Percentiles rank a stretch among this genome's conserved stretches.
These are phyloP conservation scores for Hedya salicella DNA, from an alignment of 2,888 invertebrate genomes.

Conservation along the genomic window DNA sequence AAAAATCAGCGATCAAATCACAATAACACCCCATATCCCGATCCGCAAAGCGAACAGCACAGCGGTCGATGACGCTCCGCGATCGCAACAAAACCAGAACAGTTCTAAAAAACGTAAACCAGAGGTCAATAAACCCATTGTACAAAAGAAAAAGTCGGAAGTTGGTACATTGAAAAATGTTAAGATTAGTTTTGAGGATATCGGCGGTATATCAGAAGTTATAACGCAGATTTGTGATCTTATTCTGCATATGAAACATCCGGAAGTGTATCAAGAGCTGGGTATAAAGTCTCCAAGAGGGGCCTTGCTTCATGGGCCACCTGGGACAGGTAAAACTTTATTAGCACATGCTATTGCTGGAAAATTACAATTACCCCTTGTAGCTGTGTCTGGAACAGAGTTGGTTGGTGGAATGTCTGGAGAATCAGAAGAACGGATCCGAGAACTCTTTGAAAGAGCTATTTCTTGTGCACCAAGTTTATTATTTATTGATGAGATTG, in stretches of 20 bases:
- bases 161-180: constrained; percentile 69
- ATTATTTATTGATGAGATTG: constrained; percentile 98
- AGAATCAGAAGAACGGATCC: constrained; percentile 96
- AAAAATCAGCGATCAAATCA: constrained; percentile 81
- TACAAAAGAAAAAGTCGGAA: constrained; percentile 68
- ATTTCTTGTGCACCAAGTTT: constrained; percentile 90
- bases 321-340: constrained; percentile 96
- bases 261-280: constrained; percentile 93
- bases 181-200: constrained; percentile 88
- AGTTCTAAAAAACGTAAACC: constrained; percentile 71
- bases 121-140: constrained; percentile 60
- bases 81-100: constrained; percentile 63
- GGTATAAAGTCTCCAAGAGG: constrained; percentile 96
- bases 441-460: constrained; percentile 96
- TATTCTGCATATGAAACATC: constrained; percentile 94
- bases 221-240: constrained; percentile 89
- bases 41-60: constrained; percentile 62
- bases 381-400: constrained; percentile 96
- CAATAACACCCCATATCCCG: constrained; percentile 78
- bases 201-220: constrained; percentile 92
- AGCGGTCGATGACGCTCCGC: constrained; percentile 57
- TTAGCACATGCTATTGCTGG: constrained; percentile 93
- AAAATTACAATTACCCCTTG: constrained; percentile 92
- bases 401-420: constrained; percentile 97
- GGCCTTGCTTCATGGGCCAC: constrained; percentile 97